phyloP scores from a whole-genome alignment of 2,113 vertebrate species.

The Hippocampus abdominalis region DNA sequence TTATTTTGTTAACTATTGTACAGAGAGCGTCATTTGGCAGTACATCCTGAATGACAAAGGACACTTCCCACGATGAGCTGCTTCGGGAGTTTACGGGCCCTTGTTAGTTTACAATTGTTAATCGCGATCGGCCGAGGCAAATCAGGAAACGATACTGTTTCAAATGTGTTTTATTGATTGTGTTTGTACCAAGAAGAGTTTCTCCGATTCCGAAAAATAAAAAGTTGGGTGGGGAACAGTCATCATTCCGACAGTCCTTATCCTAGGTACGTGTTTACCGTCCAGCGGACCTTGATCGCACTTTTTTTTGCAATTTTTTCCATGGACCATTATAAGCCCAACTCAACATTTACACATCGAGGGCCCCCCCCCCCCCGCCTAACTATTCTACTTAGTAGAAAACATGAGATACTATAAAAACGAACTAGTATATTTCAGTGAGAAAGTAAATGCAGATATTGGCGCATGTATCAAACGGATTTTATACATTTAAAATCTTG shows the following conservation, averaged over 20 bases:
- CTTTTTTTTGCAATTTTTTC: neutral
- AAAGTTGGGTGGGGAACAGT: slow-evolving; percentile 12
- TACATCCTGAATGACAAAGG: neutral
- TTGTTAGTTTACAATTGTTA: neutral
- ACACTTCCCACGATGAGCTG: neutral
- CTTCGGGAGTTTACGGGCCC: neutral
- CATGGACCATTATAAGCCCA: slow-evolving; percentile 25
- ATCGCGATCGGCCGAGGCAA: neutral
- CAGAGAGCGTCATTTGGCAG: neutral
- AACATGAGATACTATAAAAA: slow-evolving; percentile 71
- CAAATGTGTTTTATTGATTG: slow-evolving; percentile 68
- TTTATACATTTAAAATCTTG: slow-evolving; percentile 82
- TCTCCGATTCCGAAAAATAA: slow-evolving; percentile 16
- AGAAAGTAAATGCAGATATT: slow-evolving; percentile 76
- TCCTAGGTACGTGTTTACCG: slow-evolving; percentile 14
- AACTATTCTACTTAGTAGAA: slow-evolving; percentile 84
- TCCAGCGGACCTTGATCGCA: slow-evolving; percentile 7
- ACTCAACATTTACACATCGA: slow-evolving; percentile 21
- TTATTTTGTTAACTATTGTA: neutral
- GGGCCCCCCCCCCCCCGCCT: slow-evolving; percentile 14
- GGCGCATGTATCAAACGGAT: slow-evolving; percentile 78
- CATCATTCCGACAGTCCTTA: slow-evolving; percentile 21
- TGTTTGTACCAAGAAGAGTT: slow-evolving; percentile 56
- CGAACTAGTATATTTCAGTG: slow-evolving; percentile 67
- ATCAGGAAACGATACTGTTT: slow-evolving; percentile 17